Conservation (phyloP, 1,140 invertebrate species). For the Eubasilissa regina region DNA sequence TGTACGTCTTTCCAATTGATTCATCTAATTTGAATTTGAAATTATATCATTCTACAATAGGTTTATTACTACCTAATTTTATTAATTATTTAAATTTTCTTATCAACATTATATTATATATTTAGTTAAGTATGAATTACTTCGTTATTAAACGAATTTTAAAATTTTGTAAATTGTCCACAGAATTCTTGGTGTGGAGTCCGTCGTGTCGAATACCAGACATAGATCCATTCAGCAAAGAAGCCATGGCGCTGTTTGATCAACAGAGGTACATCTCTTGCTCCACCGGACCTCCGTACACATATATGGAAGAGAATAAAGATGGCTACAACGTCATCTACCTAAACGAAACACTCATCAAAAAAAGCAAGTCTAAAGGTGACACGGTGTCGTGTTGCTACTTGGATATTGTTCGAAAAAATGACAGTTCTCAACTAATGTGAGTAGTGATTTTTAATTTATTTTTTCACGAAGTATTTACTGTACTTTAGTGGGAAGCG, state of each 20-base stretch:
- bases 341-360: slow-evolving; percentile 47
- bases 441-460: slow-evolving; percentile 62
- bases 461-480: background rate
- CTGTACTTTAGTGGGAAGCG: too few relatives aligned
- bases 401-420: slow-evolving; percentile 67
- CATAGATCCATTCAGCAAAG: slow-evolving; percentile 78
- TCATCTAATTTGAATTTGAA: too few relatives aligned
- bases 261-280: slow-evolving; percentile 75
- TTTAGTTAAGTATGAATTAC: too few relatives aligned
- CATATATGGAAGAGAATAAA: slow-evolving; percentile 64
- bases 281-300: slow-evolving; percentile 69
- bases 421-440: slow-evolving; percentile 69
- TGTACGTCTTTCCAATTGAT: too few relatives aligned
- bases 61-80: too few relatives aligned
- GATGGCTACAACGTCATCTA: slow-evolving; percentile 48
- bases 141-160: background rate
- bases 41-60: too few relatives aligned
- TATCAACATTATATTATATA: too few relatives aligned
- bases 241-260: slow-evolving; percentile 76
- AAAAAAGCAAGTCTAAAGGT: slow-evolving; percentile 43
- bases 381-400: slow-evolving; percentile 71
- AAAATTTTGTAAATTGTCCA: background rate
- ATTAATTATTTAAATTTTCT: too few relatives aligned
- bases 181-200: slow-evolving; percentile 79
- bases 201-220: slow-evolving; percentile 80